These are phyloP conservation scores for Subanguina moxae DNA, from an alignment of 1,140 invertebrate genomes.

Conservation along the genomic window DNA sequence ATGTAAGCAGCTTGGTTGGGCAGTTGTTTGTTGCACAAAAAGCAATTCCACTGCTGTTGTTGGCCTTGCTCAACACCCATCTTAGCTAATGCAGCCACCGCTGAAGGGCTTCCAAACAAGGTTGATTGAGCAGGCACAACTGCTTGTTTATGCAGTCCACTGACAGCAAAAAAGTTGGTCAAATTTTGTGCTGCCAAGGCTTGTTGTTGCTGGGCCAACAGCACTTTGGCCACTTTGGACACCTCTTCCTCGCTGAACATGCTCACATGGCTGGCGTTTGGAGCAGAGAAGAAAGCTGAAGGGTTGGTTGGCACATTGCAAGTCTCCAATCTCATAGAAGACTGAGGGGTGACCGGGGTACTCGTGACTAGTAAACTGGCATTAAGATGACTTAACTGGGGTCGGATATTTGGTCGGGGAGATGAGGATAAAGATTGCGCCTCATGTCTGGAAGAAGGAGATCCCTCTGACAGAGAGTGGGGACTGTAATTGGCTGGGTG, in stretches of 20 bases:
- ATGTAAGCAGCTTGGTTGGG: conserved; percentile 13
- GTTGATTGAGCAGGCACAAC: not conserved
- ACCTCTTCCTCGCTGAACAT: not conserved
- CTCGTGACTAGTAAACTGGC: no score
- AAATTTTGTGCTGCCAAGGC: not conserved
- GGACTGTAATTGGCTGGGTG: not conserved
- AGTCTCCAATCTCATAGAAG: no score
- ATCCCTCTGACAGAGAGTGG: not conserved
- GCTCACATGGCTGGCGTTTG: no score
- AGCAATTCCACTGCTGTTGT: not conserved
- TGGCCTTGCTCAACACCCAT: not conserved
- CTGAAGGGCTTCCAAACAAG: conserved; percentile 1
- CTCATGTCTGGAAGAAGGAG: not conserved
- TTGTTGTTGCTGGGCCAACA: not conserved
- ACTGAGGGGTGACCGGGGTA: no score
- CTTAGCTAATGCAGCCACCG: not conserved
- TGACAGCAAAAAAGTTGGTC: not conserved
- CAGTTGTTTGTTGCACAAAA: not conserved
- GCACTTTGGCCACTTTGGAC: conserved; percentile 6
- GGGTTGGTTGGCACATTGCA: no score
- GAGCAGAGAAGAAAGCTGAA: no score
- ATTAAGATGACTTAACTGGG: no score
- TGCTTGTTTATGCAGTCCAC: not conserved
- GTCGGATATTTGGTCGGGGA: no score
- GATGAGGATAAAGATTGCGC: no score